phyloP scores from a whole-genome alignment of 2,888 invertebrate genomes.

The Torymus texanus region DNA sequence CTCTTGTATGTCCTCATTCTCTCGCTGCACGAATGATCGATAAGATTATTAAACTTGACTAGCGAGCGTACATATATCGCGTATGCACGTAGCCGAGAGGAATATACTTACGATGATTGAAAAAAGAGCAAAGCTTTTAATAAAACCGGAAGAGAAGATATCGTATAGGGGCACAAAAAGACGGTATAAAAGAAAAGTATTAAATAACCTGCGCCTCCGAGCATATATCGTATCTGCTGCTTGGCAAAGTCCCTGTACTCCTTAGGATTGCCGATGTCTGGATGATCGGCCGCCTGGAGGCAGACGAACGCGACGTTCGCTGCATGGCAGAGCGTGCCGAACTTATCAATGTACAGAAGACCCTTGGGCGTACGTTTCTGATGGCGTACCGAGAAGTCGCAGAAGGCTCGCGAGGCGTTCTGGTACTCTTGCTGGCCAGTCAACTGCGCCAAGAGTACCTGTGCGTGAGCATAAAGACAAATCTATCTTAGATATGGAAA shows the following conservation, averaged over 20 bases:
- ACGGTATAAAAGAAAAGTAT: no score
- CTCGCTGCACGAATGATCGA: no score
- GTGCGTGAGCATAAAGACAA: background rate
- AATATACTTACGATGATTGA: no score
- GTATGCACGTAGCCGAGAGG: no score
- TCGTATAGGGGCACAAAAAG: no score
- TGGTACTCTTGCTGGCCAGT: slow-evolving; percentile 74
- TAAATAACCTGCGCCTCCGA: slow-evolving; percentile 74
- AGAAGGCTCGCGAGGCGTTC: slow-evolving; percentile 75
- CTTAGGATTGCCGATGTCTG: slow-evolving; percentile 62
- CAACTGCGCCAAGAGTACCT: slow-evolving; percentile 76
- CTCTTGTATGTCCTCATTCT: no score
- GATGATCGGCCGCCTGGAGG: slow-evolving; percentile 73
- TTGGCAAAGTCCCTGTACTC: slow-evolving; percentile 76
- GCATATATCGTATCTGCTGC: slow-evolving; percentile 78
- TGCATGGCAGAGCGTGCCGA: slow-evolving; percentile 77
- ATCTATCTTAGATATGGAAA: background rate
- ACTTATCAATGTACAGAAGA: slow-evolving; percentile 77
- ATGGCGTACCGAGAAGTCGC: slow-evolving; percentile 74
- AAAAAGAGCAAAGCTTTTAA: no score
- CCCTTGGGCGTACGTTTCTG: slow-evolving; percentile 77
- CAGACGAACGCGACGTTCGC: slow-evolving; percentile 78
- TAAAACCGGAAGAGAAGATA: no score
- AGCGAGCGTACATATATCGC: no score
- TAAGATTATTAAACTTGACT: no score